Conservation (phyloP, 2,888 invertebrate genomes). For the Campoletis raptor region DNA sequence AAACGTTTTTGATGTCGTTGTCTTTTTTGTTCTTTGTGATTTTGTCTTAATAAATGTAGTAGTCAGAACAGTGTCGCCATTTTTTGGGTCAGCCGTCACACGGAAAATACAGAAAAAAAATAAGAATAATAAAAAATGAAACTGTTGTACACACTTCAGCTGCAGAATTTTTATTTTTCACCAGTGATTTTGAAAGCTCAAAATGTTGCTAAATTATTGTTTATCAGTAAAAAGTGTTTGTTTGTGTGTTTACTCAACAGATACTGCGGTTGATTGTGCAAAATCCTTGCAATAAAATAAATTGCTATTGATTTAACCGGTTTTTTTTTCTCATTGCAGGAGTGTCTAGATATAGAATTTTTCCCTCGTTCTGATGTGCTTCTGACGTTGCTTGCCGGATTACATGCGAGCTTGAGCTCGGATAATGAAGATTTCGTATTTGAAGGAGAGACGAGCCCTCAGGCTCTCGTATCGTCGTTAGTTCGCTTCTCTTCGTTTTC, state of each 20-base stretch:
- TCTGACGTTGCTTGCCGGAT: conserved; percentile 14
- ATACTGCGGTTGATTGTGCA: background rate
- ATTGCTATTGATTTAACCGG: background rate
- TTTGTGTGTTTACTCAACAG: too few relatives aligned
- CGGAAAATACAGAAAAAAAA: background rate
- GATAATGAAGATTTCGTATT: conserved; percentile 68
- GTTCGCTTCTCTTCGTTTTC: conserved; percentile 24
- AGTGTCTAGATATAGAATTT: background rate
- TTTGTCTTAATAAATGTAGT: background rate
- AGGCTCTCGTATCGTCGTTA: conserved; percentile 61
- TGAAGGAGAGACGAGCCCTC: conserved; percentile 53
- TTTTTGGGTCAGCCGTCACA: background rate
- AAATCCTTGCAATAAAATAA: background rate
- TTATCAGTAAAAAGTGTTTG: too few relatives aligned
- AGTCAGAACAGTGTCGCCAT: too few relatives aligned
- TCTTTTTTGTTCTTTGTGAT: background rate
- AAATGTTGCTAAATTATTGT: too few relatives aligned
- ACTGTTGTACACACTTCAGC: too few relatives aligned
- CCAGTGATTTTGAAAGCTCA: too few relatives aligned
- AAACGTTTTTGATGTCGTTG: background rate
- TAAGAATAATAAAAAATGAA: too few relatives aligned
- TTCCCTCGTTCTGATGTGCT: conserved; percentile 33
- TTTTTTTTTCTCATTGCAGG: background rate
- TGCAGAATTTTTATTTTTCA: too few relatives aligned
- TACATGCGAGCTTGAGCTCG: conserved; percentile 31